These are phyloP conservation scores for Gastracanthus pulcherrimus DNA, from an alignment of 2,888 invertebrate species.

Conservation along the genomic window DNA sequence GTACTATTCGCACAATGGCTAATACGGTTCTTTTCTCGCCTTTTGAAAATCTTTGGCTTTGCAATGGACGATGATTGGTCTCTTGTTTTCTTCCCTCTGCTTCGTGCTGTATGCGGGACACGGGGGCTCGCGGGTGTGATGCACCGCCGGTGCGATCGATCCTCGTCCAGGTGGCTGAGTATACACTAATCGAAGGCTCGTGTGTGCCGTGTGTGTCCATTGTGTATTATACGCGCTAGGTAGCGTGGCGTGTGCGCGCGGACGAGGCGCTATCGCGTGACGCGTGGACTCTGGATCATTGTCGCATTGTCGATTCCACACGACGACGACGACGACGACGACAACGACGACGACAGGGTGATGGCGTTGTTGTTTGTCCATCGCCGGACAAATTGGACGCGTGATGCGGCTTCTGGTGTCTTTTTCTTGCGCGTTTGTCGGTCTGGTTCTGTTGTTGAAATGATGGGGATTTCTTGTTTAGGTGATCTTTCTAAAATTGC, in stretches of 20 bases:
- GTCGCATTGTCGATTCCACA: constrained; percentile 15
- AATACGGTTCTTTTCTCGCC: neutral
- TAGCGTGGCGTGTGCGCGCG: neutral
- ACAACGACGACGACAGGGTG: constrained; percentile 4
- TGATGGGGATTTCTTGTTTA: neutral
- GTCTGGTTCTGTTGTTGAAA: neutral
- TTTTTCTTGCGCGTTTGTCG: neutral
- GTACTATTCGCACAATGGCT: neutral
- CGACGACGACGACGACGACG: neutral
- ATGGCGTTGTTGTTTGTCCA: neutral
- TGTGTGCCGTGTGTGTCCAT: too few species aligned
- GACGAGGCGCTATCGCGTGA: neutral
- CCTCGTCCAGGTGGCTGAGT: too few species aligned
- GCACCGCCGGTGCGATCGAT: too few species aligned
- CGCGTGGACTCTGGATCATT: neutral
- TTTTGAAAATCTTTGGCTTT: too few species aligned
- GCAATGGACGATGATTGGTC: too few species aligned
- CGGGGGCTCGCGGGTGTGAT: too few species aligned
- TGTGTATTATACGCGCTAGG: neutral
- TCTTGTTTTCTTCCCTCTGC: too few species aligned
- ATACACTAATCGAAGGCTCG: neutral
- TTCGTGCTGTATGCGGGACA: too few species aligned
- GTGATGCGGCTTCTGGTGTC: too few species aligned
- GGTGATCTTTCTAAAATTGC: neutral
- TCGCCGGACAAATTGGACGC: neutral